phyloP scores from a whole-genome alignment of 2,888 invertebrate species.

The Oeneis ivallda region DNA sequence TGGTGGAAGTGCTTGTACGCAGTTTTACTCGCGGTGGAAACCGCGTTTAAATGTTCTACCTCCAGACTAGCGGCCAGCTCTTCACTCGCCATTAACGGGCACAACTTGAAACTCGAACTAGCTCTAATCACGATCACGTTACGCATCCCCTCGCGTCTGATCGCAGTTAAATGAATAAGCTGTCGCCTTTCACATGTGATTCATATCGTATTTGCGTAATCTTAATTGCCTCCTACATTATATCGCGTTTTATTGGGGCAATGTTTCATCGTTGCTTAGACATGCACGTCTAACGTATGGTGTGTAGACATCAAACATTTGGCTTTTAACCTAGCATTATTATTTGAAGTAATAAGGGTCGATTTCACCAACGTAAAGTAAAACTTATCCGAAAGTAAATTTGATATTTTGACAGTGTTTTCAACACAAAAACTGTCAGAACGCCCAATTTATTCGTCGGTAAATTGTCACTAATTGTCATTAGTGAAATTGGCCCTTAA shows the following conservation, averaged over 20 bases:
- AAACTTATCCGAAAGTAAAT: no score
- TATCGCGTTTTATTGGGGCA: constrained; percentile 16
- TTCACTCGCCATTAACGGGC: constrained; percentile 13
- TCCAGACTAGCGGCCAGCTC: background rate
- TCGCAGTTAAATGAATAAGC: constrained; percentile 29
- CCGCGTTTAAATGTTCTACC: background rate
- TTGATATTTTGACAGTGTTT: no score
- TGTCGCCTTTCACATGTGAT: constrained; percentile 33
- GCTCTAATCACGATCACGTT: constrained; percentile 27
- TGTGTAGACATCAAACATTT: background rate
- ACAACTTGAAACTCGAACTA: constrained; percentile 22
- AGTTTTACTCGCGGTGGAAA: no score
- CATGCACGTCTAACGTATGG: no score
- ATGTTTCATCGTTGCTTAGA: constrained; percentile 5
- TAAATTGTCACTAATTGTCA: no score
- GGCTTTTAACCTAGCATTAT: background rate
- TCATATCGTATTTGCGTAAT: constrained; percentile 32
- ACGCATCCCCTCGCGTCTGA: constrained; percentile 19
- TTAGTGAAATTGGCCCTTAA: no score
- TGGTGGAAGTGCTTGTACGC: no score
- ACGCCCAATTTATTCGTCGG: no score
- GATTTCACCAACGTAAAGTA: no score
- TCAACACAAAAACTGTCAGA: no score
- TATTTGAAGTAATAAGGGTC: background rate
- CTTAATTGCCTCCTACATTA: constrained; percentile 27